These are phyloP conservation scores for Lepus americanus DNA, from an alignment of 2,113 vertebrate species.

Conservation along the genomic window DNA sequence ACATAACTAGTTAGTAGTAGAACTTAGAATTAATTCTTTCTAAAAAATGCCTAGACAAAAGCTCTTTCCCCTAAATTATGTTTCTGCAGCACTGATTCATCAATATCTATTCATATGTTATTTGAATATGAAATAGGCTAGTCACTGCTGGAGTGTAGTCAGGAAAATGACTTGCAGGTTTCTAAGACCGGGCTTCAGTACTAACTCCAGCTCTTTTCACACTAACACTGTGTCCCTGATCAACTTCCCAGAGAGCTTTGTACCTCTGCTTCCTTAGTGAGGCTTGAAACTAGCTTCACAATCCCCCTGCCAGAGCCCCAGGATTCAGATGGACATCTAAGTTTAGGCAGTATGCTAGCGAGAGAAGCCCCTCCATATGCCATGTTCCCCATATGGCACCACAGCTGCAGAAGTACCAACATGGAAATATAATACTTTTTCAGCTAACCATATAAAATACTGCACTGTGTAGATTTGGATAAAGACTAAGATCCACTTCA, in stretches of 20 bases:
- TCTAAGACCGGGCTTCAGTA: background rate
- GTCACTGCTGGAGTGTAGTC: background rate
- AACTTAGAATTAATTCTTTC: constrained; percentile 5
- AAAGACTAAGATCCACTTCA: background rate
- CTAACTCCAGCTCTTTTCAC: background rate
- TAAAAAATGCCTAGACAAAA: constrained; percentile 23
- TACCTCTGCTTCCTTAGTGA: background rate
- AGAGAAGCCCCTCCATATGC: background rate
- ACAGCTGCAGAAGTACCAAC: background rate
- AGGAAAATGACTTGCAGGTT: background rate
- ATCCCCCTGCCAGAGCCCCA: background rate
- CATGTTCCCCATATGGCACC: background rate
- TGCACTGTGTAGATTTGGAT: background rate
- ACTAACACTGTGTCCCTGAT: no score
- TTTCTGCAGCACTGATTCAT: constrained; percentile 3
- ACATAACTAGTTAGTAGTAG: background rate
- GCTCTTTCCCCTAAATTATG: constrained; percentile 3
- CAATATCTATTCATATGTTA: background rate
- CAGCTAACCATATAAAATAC: background rate
- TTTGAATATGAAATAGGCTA: background rate
- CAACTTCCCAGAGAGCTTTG: background rate
- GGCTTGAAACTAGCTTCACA: background rate
- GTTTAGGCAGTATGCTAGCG: no score
- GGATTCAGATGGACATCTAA: background rate
- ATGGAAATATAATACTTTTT: background rate